Evolutionary conservation across 2,888 invertebrate species (phyloP).

Genomic region (Lottia gigantea): DNA sequence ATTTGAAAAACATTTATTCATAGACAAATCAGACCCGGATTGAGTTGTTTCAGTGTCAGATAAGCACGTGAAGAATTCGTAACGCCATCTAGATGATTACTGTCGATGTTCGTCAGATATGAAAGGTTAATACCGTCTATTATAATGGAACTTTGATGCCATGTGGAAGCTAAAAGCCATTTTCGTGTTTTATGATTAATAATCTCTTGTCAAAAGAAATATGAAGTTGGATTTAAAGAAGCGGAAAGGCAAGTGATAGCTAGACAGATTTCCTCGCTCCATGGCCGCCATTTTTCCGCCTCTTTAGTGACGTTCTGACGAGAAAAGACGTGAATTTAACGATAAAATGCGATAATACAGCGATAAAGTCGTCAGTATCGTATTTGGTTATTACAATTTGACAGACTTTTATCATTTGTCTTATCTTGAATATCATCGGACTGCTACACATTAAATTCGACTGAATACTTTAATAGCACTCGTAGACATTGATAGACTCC

Average conservation of each 20-base stretch:
- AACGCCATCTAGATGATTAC: too few species aligned
- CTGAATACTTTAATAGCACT: too few species aligned
- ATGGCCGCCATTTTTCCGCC: constrained; percentile 10
- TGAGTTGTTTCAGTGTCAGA: too few species aligned
- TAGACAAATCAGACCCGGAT: too few species aligned
- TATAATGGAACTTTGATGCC: background rate
- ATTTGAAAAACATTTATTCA: too few species aligned
- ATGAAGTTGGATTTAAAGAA: background rate
- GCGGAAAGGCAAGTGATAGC: background rate
- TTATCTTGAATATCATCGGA: background rate
- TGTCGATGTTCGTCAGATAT: too few species aligned
- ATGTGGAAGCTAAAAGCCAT: constrained; percentile 4
- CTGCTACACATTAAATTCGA: background rate
- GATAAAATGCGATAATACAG: constrained; percentile 2
- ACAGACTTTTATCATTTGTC: constrained; percentile 1
- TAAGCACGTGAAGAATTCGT: too few species aligned
- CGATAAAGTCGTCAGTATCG: constrained; percentile 2
- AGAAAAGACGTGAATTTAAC: constrained; percentile 10
- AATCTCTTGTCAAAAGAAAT: background rate
- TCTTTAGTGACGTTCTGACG: constrained; percentile 5
- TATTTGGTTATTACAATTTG: constrained; percentile 8
- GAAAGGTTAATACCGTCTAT: background rate
- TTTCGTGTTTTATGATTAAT: background rate
- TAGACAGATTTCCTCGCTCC: constrained; percentile 4
- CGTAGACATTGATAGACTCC: too few species aligned